Percentiles rank a stretch among this genome's conserved stretches.
Evolutionary conservation across 1,140 invertebrate species (phyloP).

Genomic region (Neoseiulus cucumeris): DNA sequence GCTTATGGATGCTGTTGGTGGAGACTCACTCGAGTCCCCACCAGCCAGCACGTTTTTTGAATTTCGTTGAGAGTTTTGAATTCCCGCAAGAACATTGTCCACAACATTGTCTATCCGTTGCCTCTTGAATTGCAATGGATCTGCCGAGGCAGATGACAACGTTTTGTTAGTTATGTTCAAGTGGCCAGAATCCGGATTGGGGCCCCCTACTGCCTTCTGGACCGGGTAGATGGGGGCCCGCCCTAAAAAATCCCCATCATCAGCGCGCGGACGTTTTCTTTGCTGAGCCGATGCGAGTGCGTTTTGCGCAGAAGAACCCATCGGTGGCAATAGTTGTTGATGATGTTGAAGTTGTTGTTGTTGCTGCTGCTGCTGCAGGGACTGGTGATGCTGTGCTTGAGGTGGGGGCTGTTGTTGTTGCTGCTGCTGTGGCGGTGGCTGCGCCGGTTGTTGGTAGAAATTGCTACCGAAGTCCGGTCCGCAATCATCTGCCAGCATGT

Average conservation of each 20-base stretch:
- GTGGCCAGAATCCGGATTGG: not conserved
- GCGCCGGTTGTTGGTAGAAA: too few species aligned
- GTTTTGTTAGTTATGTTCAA: not conserved
- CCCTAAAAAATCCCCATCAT: constrained; percentile 10
- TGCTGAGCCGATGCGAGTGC: too few species aligned
- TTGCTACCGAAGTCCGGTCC: too few species aligned
- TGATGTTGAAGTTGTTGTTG: too few species aligned
- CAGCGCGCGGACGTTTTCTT: not conserved
- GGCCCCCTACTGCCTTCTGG: not conserved
- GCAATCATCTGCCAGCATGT: constrained; percentile 9
- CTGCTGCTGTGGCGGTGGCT: constrained; percentile 12
- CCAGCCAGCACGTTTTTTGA: constrained; percentile 10
- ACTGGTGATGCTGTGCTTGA: constrained; percentile 18
- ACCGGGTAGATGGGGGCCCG: not conserved
- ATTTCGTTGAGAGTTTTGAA: not conserved
- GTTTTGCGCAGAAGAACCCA: too few species aligned
- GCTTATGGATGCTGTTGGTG: not conserved
- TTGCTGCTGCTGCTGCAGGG: constrained; percentile 8
- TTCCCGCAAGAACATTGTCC: not conserved
- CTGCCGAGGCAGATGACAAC: too few species aligned
- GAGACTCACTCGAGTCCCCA: constrained; percentile 11
- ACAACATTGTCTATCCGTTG: not conserved
- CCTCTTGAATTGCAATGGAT: not conserved
- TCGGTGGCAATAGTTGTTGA: too few species aligned
- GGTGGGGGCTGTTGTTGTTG: constrained; percentile 13